Evolutionary conservation across 1,140 invertebrate species (phyloP), one percentile per base, ranked within the genome.

Genomic region (Brachionus koreanus): DNA sequence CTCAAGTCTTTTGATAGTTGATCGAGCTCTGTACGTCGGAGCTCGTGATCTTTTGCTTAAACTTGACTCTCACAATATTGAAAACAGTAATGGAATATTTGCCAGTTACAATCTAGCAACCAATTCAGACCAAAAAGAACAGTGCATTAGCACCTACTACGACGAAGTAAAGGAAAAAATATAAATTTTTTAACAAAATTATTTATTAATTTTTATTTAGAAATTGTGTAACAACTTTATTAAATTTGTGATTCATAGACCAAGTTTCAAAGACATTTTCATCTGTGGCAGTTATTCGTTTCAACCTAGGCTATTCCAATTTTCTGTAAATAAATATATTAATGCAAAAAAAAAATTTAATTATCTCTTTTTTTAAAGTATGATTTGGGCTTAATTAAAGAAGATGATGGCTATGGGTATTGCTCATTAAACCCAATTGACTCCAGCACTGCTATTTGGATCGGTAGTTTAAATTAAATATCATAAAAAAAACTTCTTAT

Each of bases 381-480:
- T 42, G 76, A 79, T 39, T 79, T 79, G 76, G 61, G 10, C 10
- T 23, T 79, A 19, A 65, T 79, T 63, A 79, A 79, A 63, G 76
- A 79, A 79, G 76, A 79, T 39, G 79, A 82, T 49, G 79, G 79
- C n/a, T 82, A 65, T 61, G 79, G 79, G n/a, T 67, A 67, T 67
- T 82, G 79, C 42, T 82, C 79, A 5, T 29, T 65, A 5, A 65
- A 82, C 43, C 79, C 79, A 33, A 19, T 65, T 3, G 57, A 82
- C 35, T 65, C 57, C 5, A 82, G 57, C 33, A 82, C 79, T 35
- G 79, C 79, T 13, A 37, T 82, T n/a, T 82, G 79, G 79, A 65
- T 65, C 13, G 61, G 74, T 77, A 52, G 16, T 25, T 46, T 16
- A 5, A 5, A 0, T 49, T 35, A 29, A 52, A n/a, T n/a, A 0